Conservation (phyloP, 2,113 vertebrate species). For the Nyctereutes procyonoides region DNA sequence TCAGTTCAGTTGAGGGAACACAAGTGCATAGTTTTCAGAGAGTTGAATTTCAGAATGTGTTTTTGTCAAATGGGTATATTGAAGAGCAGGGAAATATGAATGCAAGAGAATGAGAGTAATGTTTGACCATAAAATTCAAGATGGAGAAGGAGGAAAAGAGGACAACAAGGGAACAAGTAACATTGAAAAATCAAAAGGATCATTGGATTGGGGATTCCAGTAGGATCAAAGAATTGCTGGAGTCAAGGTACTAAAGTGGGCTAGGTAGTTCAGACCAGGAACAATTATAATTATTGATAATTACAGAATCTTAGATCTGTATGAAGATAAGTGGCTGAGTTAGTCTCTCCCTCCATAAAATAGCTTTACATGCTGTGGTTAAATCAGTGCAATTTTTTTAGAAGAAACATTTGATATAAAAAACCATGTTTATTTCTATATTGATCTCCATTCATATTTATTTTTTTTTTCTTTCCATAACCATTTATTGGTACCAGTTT, state of each 20-base stretch:
- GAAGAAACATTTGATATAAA: neutral
- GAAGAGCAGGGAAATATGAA: neutral
- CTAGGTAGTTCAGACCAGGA: neutral
- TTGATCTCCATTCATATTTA: neutral
- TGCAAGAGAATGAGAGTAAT: neutral
- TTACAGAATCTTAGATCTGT: neutral
- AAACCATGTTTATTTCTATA: neutral
- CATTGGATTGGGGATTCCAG: neutral
- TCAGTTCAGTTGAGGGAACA: neutral
- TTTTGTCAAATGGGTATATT: neutral
- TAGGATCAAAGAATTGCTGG: neutral
- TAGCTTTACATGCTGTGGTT: neutral
- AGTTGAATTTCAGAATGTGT: neutral
- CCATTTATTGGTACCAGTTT: neutral
- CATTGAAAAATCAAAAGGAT: neutral
- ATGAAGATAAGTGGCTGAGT: neutral
- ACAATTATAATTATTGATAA: neutral
- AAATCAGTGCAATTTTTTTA: neutral
- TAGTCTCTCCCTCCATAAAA: neutral
- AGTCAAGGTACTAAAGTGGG: neutral
- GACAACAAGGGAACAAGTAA: neutral
- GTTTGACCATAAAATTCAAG: neutral
- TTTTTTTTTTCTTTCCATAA: neutral
- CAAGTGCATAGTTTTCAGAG: neutral
- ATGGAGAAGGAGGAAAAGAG: neutral